Evolutionary conservation across 2,797 vertebrate genomes (phyloP), one percentile per base, ranked within the genome.

Genomic region (Aeoliscus strigatus): DNA sequence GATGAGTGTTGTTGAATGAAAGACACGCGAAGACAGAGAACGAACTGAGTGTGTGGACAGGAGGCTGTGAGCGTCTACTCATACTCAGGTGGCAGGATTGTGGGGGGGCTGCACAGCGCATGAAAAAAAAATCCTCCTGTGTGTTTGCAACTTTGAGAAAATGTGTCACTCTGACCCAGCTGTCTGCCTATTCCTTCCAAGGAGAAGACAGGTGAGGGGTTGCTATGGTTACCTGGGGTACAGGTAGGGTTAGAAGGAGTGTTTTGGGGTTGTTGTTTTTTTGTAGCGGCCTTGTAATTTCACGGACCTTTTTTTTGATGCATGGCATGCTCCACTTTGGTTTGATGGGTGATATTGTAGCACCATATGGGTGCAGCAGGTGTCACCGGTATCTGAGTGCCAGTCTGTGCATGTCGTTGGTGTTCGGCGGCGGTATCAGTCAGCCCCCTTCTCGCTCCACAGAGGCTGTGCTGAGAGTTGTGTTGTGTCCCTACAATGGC

Each of bases 141-240:
- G 58, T 69, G 57, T 76, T 60, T 70, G 70, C 8, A 16, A 61
- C 69, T 72, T 54, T 38, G 46, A 66, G 63, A 60, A 79, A 73
- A 79, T 75, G 67, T 79, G 77, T 84, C 79, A 80, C 68, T 60
- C 56, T 82, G 75, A 84, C 76, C 80, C 61, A 70, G 71, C 77
- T 78, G 67, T 44, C 77, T 77, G 67, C 73, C 73, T 79, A 42
- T 75, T 80, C 70, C 73, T 75, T 67, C 71, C 51, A 44, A 68
- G 56, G 61, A 75, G 70, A 64, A 30, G 70, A 75, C 79, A 85
- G 83, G 84, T 87, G 79, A 81, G 59, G 44, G 49, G 84, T 86
- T 88, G 80, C 86, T 40, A 88, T 86, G 78, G 86, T 86, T 85
- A 86, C 87, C 49, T 12, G 27, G 65, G 61, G 48, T 53, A 54